Conservation (phyloP, 2,797 vertebrate genomes). For the Nannoperca australis region DNA sequence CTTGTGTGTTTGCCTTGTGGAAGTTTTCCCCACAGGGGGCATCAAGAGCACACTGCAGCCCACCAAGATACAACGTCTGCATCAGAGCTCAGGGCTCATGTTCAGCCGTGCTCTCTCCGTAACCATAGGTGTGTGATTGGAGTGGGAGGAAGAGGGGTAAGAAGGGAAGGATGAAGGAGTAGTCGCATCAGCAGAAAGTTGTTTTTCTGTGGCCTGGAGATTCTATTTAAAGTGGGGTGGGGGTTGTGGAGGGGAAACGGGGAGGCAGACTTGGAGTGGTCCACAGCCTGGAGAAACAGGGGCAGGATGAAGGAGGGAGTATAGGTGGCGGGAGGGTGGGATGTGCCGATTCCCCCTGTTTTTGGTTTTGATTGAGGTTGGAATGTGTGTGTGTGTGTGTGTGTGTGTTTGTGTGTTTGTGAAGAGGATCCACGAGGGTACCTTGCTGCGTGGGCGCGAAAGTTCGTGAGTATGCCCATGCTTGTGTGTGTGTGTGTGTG, state of each 20-base stretch:
- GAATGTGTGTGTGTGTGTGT: conserved; percentile 47
- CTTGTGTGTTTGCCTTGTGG: conserved; percentile 49
- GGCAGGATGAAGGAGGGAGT: conserved; percentile 59
- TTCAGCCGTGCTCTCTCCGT: conserved; percentile 62
- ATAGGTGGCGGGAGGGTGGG: conserved; percentile 47
- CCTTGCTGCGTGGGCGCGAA: conserved; percentile 54
- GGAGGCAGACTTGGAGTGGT: conserved; percentile 68
- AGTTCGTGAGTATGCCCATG: conserved; percentile 55
- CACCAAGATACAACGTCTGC: conserved; percentile 51
- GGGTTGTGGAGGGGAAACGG: conserved; percentile 54
- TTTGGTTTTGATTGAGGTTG: conserved; percentile 72
- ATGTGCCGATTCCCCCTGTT: conserved; percentile 68
- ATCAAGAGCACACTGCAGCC: conserved; percentile 43
- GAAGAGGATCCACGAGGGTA: conserved; percentile 61
- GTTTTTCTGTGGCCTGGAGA: conserved; percentile 90
- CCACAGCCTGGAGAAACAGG: conserved; percentile 68
- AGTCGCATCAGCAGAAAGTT: conserved; percentile 92
- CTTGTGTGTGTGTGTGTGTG: conserved; percentile 55
- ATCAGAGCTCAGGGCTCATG: conserved; percentile 69
- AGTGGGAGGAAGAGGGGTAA: conserved; percentile 63
- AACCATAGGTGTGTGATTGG: conserved; percentile 77
- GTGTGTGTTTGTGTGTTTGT: conserved; percentile 44
- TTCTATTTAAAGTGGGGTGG: conserved; percentile 87
- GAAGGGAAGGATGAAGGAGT: conserved; percentile 77
- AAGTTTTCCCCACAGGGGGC: conserved; percentile 43